Conservation (phyloP, 2,888 invertebrate genomes). For the Geophilus truncorum region DNA sequence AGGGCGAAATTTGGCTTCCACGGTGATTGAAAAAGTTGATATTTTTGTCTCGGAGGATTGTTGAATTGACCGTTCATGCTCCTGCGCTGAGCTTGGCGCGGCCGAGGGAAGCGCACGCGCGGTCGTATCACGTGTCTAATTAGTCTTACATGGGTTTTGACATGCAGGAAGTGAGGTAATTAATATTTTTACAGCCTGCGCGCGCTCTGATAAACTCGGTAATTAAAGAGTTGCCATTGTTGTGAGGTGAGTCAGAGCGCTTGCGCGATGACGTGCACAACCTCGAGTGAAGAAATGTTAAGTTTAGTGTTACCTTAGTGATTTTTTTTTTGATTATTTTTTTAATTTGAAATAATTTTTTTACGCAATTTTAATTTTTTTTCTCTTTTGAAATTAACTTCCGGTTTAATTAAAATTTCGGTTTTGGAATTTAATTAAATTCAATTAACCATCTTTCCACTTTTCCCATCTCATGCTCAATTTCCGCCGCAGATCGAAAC, state of each 20-base stretch:
- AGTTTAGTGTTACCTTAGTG: too few relatives aligned
- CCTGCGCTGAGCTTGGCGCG: not conserved
- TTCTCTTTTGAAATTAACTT: not conserved
- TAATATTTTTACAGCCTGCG: conserved; percentile 28
- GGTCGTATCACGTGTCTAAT: conserved; percentile 18
- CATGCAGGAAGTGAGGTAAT: conserved; percentile 28
- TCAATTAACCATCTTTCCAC: not conserved
- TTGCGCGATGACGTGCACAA: not conserved
- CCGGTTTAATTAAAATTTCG: not conserved
- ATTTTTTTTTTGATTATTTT: not conserved
- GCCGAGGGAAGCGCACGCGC: not conserved
- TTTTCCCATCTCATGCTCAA: too few relatives aligned
- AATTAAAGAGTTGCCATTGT: conserved; percentile 18
- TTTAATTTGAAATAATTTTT: not conserved
- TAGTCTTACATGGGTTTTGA: conserved; percentile 28
- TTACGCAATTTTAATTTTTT: not conserved
- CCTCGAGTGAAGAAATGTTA: not conserved
- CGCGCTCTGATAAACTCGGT: conserved; percentile 12
- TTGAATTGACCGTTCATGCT: not conserved
- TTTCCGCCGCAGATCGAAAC: too few relatives aligned
- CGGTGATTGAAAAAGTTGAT: not conserved
- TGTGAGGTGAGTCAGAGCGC: not conserved
- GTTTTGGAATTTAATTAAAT: not conserved
- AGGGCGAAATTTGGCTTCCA: not conserved
- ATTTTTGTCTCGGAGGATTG: not conserved